Conservation (phyloP, 2,888 invertebrate species). For the Entomobrya proxima region DNA sequence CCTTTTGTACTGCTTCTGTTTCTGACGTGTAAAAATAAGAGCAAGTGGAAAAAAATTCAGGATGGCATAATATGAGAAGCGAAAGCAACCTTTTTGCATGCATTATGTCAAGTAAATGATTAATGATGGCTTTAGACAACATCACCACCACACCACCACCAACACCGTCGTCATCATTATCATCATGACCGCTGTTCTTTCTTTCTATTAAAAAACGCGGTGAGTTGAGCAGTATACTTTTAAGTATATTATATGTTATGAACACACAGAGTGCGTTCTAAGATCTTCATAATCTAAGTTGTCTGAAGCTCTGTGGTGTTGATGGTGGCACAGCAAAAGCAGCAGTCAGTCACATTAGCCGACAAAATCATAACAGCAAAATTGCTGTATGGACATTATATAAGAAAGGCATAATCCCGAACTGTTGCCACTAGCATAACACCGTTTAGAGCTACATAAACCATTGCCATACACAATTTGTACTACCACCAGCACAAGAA, state of each 20-base stretch:
- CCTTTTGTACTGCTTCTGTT: slow-evolving; percentile 1
- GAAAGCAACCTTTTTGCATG: slow-evolving; percentile 45
- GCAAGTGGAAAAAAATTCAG: not conserved
- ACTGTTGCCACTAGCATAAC: slow-evolving; percentile 21
- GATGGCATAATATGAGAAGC: not conserved
- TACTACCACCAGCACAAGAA: slow-evolving; percentile 28
- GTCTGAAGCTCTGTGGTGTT: not conserved
- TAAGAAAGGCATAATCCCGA: slow-evolving; percentile 1
- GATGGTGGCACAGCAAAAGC: not conserved
- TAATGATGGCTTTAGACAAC: slow-evolving; percentile 65
- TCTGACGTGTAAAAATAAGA: not conserved
- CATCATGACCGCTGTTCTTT: not conserved
- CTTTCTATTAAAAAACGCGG: not conserved
- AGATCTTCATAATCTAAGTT: slow-evolving; percentile 1
- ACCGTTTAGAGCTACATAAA: not conserved
- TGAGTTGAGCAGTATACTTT: not conserved
- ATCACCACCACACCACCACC: slow-evolving; percentile 41
- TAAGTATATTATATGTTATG: slow-evolving; percentile 18
- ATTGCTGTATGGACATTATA: not conserved
- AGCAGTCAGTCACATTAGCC: slow-evolving; percentile 64
- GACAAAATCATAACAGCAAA: slow-evolving; percentile 9
- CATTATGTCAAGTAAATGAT: slow-evolving; percentile 66
- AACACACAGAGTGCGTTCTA: not conserved
- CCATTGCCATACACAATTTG: not conserved
- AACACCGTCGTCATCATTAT: not conserved